Percentiles rank a stretch among this genome's conserved stretches.
phyloP scores from a whole-genome alignment of 2,113 vertebrate genomes.

The Toxostoma redivivum region DNA sequence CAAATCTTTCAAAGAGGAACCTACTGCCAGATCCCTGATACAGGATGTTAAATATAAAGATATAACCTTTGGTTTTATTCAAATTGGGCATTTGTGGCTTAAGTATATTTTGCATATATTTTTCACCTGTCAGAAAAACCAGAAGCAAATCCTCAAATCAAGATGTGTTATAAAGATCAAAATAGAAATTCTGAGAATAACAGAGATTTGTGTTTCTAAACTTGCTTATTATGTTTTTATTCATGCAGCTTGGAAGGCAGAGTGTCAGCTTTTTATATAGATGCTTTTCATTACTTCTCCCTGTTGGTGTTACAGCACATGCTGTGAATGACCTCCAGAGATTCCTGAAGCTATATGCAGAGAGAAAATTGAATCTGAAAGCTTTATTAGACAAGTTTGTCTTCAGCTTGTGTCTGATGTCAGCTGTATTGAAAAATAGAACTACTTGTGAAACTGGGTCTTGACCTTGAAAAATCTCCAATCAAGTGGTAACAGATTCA shows the following conservation, averaged over 20 bases:
- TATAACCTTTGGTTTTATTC: slow-evolving; percentile 37
- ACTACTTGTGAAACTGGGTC: slow-evolving; percentile 64
- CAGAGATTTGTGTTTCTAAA: slow-evolving; percentile 60
- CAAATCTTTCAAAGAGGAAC: neutral
- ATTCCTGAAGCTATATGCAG: slow-evolving; percentile 73
- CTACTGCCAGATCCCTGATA: neutral
- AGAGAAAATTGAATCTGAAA: slow-evolving; percentile 80
- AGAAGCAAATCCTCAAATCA: slow-evolving; percentile 50
- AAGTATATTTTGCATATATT: slow-evolving; percentile 20
- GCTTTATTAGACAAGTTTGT: slow-evolving; percentile 81
- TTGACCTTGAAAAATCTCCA: slow-evolving; percentile 73
- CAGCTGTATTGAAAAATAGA: slow-evolving; percentile 71
- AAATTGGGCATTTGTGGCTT: slow-evolving; percentile 29
- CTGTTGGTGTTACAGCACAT: slow-evolving; percentile 71
- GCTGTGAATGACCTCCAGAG: slow-evolving; percentile 79
- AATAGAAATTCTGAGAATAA: slow-evolving; percentile 61
- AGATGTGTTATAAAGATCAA: slow-evolving; percentile 49
- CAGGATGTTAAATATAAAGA: slow-evolving; percentile 28
- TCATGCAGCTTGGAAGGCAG: slow-evolving; percentile 59
- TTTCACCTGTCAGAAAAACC: slow-evolving; percentile 52
- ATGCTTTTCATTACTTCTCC: slow-evolving; percentile 79
- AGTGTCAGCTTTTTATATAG: slow-evolving; percentile 75
- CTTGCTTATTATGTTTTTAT: slow-evolving; percentile 70
- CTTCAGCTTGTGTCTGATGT: slow-evolving; percentile 71
- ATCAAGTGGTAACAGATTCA: slow-evolving; percentile 53